Evolutionary conservation across 2,113 vertebrate genomes (phyloP).

Genomic region (Lanius ludovicianus): DNA sequence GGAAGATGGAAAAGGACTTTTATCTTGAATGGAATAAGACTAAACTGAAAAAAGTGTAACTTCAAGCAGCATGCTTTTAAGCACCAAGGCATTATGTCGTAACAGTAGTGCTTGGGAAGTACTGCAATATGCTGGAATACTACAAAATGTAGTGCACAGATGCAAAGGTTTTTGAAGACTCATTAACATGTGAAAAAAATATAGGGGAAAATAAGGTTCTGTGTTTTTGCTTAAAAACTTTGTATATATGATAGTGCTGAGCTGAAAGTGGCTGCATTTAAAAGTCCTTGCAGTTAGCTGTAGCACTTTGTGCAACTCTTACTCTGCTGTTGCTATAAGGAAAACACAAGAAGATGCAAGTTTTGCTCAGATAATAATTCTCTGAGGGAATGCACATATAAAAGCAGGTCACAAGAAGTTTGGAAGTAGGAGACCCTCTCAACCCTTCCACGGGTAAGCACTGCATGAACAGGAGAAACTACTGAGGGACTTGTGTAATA

Average conservation of each 20-base stretch:
- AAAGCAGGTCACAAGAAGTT: neutral
- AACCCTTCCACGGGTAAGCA: neutral
- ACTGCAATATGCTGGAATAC: conserved; percentile 1
- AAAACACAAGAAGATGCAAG: neutral
- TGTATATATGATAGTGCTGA: neutral
- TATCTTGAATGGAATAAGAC: neutral
- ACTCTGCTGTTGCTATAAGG: neutral
- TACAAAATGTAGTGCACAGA: neutral
- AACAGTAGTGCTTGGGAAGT: neutral
- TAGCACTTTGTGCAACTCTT: neutral
- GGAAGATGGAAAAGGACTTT: neutral
- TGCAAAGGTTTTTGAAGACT: conserved; percentile 2
- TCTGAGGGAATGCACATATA: neutral
- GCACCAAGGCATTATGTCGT: neutral
- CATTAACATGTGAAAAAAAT: neutral
- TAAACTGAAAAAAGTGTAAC: conserved; percentile 18
- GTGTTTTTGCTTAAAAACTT: neutral
- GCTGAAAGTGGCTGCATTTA: neutral
- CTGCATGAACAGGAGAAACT: neutral
- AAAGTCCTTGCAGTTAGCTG: neutral
- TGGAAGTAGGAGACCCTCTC: neutral
- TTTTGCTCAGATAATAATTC: neutral
- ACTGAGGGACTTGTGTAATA: neutral
- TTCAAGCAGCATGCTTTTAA: conserved; percentile 26
- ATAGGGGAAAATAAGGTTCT: neutral